Evolutionary conservation across 2,888 invertebrate species (phyloP).

Genomic region (Lamellibrachia satsuma): DNA sequence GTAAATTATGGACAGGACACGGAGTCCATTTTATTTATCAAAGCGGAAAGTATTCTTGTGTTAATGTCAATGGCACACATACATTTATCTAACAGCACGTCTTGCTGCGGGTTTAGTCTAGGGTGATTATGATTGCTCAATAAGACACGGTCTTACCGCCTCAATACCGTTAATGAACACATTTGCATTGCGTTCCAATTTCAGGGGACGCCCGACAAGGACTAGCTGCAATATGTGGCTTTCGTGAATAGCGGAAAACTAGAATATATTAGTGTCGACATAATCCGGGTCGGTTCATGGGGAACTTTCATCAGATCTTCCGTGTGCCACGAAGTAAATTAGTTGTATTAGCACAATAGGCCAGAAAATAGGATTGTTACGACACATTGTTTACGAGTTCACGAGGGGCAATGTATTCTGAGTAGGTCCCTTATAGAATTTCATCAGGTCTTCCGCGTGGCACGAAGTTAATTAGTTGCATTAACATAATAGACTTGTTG

Average conservation of each 20-base stretch:
- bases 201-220: background rate
- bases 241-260: background rate
- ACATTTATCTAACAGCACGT: background rate
- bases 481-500: background rate
- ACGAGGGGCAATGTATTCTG: background rate
- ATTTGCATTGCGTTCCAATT: background rate
- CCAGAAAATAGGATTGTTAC: no score
- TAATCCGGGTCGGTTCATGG: no score
- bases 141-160: background rate
- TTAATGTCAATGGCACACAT: background rate
- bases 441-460: background rate
- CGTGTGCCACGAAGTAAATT: no score
- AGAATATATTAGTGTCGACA: no score
- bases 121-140: background rate
- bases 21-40: background rate
- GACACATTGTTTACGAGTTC: no score
- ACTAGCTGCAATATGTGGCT: background rate
- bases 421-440: background rate
- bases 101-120: background rate
- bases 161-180: background rate
- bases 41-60: background rate
- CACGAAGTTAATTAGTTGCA: slow-evolving; percentile 1
- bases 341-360: no score
- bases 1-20: background rate
- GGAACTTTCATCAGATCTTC: no score